A percentile compares a stretch with the other conserved stretches of the same genome.
These are phyloP conservation scores for Rhadinocentrus ornatus DNA, from an alignment of 2,797 vertebrate species.

Conservation along the genomic window DNA sequence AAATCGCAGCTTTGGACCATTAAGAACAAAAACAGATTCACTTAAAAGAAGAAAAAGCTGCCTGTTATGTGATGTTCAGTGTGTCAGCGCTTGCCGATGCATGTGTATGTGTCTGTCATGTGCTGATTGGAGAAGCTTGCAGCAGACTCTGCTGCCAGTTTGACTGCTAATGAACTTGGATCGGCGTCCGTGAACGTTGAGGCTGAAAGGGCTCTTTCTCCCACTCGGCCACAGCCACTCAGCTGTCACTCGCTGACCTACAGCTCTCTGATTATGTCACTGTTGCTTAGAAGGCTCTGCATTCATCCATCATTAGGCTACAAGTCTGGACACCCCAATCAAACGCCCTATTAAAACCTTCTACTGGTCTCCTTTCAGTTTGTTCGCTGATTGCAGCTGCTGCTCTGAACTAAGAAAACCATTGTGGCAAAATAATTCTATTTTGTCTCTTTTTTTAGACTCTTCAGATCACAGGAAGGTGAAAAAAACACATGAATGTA, in stretches of 20 bases:
- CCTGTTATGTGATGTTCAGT: slow-evolving; percentile 66
- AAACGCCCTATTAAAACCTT: slow-evolving; percentile 74
- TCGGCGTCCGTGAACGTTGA: slow-evolving; percentile 56
- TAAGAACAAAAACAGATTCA: slow-evolving; percentile 68
- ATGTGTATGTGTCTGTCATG: slow-evolving; percentile 57
- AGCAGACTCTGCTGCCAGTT: slow-evolving; percentile 56
- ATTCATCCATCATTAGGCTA: slow-evolving; percentile 76
- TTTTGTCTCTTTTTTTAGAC: slow-evolving; percentile 12
- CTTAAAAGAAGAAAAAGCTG: slow-evolving; percentile 67
- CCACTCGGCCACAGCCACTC: slow-evolving; percentile 59
- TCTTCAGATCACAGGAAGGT: slow-evolving; percentile 16
- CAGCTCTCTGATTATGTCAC: slow-evolving; percentile 82
- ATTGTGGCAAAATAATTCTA: slow-evolving; percentile 20
- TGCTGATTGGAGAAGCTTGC: slow-evolving; percentile 59
- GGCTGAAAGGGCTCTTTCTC: slow-evolving; percentile 80
- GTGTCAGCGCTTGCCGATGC: slow-evolving; percentile 56
- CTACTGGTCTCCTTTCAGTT: slow-evolving; percentile 70
- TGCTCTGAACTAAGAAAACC: slow-evolving; percentile 28
- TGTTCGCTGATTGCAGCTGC: slow-evolving; percentile 70
- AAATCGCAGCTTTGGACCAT: slow-evolving; percentile 66
- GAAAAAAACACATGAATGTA: not conserved
- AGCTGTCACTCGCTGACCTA: slow-evolving; percentile 77
- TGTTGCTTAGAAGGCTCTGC: slow-evolving; percentile 69
- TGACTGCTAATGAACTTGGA: slow-evolving; percentile 83
- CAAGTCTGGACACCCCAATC: slow-evolving; percentile 70